Evolutionary conservation across 2,113 vertebrate species (phyloP), one percentile per base, ranked within the genome.

Genomic region (Eonycteris spelaea): DNA sequence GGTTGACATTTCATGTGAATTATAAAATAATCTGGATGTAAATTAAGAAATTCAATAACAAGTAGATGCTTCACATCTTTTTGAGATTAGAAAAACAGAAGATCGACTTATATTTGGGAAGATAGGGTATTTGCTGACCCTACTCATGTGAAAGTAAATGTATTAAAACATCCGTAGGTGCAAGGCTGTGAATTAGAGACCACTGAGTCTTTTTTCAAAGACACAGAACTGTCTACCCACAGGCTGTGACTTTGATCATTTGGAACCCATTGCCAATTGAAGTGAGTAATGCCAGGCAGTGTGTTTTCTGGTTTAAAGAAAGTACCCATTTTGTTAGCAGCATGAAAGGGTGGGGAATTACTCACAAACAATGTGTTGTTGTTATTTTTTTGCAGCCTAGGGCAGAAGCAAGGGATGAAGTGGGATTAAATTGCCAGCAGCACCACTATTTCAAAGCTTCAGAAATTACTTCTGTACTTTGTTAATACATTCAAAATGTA

Each of bases 271-370:
- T 95, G 75, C 53, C 80, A 83, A 0, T 6, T 91, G 51, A 53
- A 73, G 40, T 21, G 73, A 97, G 79, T 22, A 63, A 28, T 65
- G 24, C 12, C 48, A 83, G 80, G 68, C 63, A 38, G 91, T 61
- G 26, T 70, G 90, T 86, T 93, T 94, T 95, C 68, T 82, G 48
- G 38, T 96, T 95, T 95, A 87, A 96, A 96, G 82, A 95, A 96
- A 95, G 5, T 38, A 84, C 45, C 40, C 22, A 70, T 97, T 98
- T 94, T 97, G 94, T 26, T 97, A 98, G 84, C 87, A 95, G 71
- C 45, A 73, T 95, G 86, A 35, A 82, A 38, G 94, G 97, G 65
- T 57, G 77, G 92, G 91, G 95, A 97, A 97, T 95, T 85, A 95
- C 68, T 84, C 89, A 90, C 79, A 84, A 98, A 93, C 92, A 89